Base-by-base conservation (phyloP, 2,113 vertebrate species). In the Oncorhynchus gorbuscha region DNA sequence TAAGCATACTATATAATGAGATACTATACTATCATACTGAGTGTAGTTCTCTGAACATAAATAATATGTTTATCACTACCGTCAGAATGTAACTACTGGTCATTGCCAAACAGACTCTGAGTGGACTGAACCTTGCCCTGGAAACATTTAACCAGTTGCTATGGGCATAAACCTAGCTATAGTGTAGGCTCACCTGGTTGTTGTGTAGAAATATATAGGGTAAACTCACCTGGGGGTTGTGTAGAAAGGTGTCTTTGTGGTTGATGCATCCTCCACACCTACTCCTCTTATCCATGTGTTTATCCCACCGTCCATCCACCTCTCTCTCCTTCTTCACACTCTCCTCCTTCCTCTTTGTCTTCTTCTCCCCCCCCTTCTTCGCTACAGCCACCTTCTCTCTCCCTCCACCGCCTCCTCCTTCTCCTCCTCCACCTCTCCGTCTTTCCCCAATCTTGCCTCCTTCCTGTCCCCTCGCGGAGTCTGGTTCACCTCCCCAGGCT, bases 251-350 rank as follows among this genome's bases (percentile, higher is more conserved):
- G 64, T 93, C 91, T 77, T 85, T 89, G 79, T 95, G 89, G 84
- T 95, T 95, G 79, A 94, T 92, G 75, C 95, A 95, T 30, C 95
- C 95, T 48, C 95, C 94, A 76, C 93, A 94, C 30, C 93, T 90
- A 84, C 93, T 93, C 80, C 85, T 93, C 76, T 86, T 90, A 71
- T 94, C 91, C 73, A 79, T 55, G 67, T 90, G 85, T 6, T 45
- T 81, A 22, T 81, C 82, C 89, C 86, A 89, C 1, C 45, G 32
- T 76, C 72, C 79, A 7, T 28, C 82, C 30, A 22, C 69, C 20
- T 76, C 58, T 26, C 6, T 22, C 55, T 83, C 80, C 75, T 39
- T 39, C 22, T 18, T 18, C 39, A 22, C 48, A 1, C 66, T 28
- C 5, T 39, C 13, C 61, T 83, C 80, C 12, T 55, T 82, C 16